These are phyloP conservation scores for Eufriesea mexicana DNA, from an alignment of 1,140 invertebrate genomes.

Conservation along the genomic window DNA sequence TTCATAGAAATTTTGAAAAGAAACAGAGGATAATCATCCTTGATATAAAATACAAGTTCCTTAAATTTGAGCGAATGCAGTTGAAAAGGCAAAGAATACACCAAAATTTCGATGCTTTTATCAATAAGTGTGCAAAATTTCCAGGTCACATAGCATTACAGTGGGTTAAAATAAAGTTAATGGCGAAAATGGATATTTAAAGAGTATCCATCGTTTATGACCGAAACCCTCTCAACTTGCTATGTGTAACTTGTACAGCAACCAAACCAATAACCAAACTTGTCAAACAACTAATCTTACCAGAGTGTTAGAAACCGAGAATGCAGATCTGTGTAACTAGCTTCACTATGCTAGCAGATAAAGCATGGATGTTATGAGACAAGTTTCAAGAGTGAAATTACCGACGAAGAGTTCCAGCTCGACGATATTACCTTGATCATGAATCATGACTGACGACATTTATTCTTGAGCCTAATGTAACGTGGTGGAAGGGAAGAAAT, in stretches of 20 bases:
- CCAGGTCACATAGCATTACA: neutral
- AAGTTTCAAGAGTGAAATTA: constrained; percentile 62
- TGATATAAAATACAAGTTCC: too few relatives aligned
- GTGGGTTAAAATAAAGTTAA: neutral
- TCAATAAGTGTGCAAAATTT: too few relatives aligned
- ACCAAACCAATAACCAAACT: constrained; percentile 8
- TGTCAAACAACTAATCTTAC: neutral
- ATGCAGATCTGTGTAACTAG: constrained; percentile 37
- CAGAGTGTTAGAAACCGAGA: neutral
- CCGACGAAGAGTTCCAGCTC: constrained; percentile 47
- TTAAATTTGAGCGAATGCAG: too few relatives aligned
- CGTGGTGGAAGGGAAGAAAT: neutral
- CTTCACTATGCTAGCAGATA: constrained; percentile 35
- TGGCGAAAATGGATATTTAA: neutral
- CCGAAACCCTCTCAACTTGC: too few relatives aligned
- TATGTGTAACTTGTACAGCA: too few relatives aligned
- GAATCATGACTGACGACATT: constrained; percentile 51
- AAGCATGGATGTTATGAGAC: constrained; percentile 51
- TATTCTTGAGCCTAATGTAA: neutral
- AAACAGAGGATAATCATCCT: too few relatives aligned
- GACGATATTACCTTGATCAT: constrained; percentile 45
- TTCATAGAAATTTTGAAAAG: too few relatives aligned
- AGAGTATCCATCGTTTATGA: neutral
- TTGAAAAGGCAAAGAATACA: too few relatives aligned
- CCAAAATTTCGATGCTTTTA: too few relatives aligned